A percentile compares a stretch with the other conserved stretches of the same genome.
phyloP scores from a whole-genome alignment of 2,888 invertebrate species.

The Mythimna ferrago region DNA sequence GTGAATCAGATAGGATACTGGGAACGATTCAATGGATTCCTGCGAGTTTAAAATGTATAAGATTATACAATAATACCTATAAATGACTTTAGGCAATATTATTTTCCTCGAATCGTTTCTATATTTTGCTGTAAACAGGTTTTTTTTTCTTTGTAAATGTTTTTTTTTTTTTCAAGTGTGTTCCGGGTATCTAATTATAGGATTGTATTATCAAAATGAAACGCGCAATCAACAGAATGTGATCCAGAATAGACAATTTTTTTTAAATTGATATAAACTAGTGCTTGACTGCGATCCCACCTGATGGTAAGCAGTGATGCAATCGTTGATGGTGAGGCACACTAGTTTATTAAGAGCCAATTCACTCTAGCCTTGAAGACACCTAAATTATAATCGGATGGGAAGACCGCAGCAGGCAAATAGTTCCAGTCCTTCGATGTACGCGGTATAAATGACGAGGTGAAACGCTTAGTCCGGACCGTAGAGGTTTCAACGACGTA shows the following conservation, averaged over 20 bases:
- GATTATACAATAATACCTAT: constrained; percentile 5
- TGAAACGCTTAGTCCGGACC: no score
- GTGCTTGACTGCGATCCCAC: no score
- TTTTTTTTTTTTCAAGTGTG: not conserved
- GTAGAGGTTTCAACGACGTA: no score
- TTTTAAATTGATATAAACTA: no score
- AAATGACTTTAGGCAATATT: constrained; percentile 4
- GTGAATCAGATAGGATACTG: constrained; percentile 31
- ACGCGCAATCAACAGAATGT: not conserved
- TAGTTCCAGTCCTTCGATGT: no score
- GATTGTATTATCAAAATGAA: not conserved
- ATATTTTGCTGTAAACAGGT: not conserved
- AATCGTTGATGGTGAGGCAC: no score
- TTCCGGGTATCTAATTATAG: not conserved
- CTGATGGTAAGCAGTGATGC: no score
- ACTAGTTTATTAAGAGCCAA: no score
- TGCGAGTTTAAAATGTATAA: constrained; percentile 35
- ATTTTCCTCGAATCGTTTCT: constrained; percentile 28
- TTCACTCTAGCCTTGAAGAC: no score
- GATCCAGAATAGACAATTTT: not conserved
- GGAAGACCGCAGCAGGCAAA: no score
- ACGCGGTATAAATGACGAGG: no score
- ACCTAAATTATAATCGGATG: no score
- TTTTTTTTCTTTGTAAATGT: not conserved
- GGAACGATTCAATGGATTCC: constrained; percentile 21